Percentiles rank a stretch among this genome's conserved stretches.
Conservation (phyloP, 2,797 vertebrate genomes). For the Lacerta bilineata region DNA sequence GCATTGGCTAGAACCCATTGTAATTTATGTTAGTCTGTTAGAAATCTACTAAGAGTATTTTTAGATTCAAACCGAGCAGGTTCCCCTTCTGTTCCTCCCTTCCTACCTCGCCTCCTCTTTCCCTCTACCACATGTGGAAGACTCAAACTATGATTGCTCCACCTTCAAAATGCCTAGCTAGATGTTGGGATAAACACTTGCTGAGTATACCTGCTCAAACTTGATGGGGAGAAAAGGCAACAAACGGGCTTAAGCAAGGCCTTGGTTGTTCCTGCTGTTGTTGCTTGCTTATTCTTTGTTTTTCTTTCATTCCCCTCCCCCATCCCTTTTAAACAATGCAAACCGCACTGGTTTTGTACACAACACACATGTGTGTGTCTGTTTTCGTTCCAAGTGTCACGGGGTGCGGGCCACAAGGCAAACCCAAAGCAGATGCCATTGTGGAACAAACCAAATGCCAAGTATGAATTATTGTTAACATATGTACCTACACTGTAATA, state of each 20-base stretch:
- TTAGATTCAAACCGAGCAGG: background rate
- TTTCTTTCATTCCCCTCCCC: background rate
- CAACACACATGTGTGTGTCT: constrained; percentile 51
- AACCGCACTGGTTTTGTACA: constrained; percentile 57
- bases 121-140: background rate
- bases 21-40: background rate
- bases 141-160: background rate
- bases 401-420: constrained; percentile 61
- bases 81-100: background rate
- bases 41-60: background rate
- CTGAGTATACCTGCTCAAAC: background rate
- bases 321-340: background rate
- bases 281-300: background rate
- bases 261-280: background rate
- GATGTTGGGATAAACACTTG: background rate
- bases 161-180: background rate
- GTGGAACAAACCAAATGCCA: constrained; percentile 65
- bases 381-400: constrained; percentile 67
- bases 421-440: constrained; percentile 76
- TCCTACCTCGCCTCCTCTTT: background rate
- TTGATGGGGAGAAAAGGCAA: background rate
- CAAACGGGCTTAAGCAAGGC: background rate
- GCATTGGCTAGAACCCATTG: too few species aligned
- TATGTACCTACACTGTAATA: constrained; percentile 59
- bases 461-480: constrained; percentile 78